Evolutionary conservation across 2,797 vertebrate species (phyloP), one percentile per base, ranked within the genome.

Genomic region (Tympanoctomys barrerae): DNA sequence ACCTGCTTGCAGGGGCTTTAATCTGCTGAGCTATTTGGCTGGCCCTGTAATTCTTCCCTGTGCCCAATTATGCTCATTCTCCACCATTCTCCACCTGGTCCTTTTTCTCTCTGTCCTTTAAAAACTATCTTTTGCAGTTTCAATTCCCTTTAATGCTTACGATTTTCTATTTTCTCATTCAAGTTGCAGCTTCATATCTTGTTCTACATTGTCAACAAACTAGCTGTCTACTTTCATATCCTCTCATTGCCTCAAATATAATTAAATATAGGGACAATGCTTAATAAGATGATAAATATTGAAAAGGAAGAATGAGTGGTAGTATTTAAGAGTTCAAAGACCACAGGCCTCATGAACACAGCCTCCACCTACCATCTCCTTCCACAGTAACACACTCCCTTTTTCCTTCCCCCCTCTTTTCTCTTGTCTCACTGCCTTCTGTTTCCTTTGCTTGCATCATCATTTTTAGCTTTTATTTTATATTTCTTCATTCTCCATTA

Each of bases 271-370:
- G 64, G 78, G 80, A 7, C 33, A 39, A 84, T 68, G 62, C 52
- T 36, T 59, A 83, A 89, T 57, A 64, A 87, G 10, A 33, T 88
- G n/a, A 86, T 68, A 33, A 79, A 64, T 87, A 77, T 62, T 87
- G 79, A 90, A 94, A 91, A 94, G 59, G 26, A 33, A 59, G 81
- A 52, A 80, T 22, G 52, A 77, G 28, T 39, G 28, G 90, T 77
- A 11, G 59, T 80, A 80, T 81, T 86, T 42, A 39, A 28, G 59
- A 46, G 31, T 26, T 80, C 49, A 70, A n/a, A 86, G n/a, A 33
- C 31, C 49, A 73, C 75, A 77, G 24, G 31, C 78, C 62, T 84
- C 64, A 36, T 0, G 5, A 73, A 14, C 13, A 2, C 59, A 9
- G 39, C 54, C 31, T 75, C 31, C 19, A 79, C 42, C n/a, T 13